Percentiles rank a stretch among this genome's conserved stretches.
These are phyloP conservation scores for Plebejus melissa DNA, from an alignment of 2,888 invertebrate species.

Conservation along the genomic window DNA sequence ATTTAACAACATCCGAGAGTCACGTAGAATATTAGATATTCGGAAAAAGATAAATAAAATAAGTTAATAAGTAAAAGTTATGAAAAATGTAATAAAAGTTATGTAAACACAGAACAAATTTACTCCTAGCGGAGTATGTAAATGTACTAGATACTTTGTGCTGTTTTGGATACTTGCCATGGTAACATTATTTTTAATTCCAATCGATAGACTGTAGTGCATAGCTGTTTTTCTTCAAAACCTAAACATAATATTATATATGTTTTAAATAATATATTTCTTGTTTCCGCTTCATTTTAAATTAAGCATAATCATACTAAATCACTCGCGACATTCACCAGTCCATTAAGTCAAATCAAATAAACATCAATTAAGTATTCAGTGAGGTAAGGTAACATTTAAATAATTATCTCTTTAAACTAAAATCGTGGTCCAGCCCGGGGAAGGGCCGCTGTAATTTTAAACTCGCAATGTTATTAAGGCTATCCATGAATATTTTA, in stretches of 20 bases:
- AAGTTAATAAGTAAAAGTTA: conserved; percentile 14
- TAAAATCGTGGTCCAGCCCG: conserved; percentile 33
- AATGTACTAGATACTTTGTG: background rate
- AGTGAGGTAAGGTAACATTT: conserved; percentile 5
- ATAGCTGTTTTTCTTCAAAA: background rate
- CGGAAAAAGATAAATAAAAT: conserved; percentile 36
- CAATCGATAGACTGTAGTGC: background rate
- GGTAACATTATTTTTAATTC: background rate
- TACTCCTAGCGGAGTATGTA: too few relatives aligned
- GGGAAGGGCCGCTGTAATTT: conserved; percentile 47
- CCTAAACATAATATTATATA: background rate
- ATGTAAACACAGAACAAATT: background rate
- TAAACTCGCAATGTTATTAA: conserved; percentile 50
- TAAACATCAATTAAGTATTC: conserved; percentile 2
- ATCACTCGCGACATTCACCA: background rate
- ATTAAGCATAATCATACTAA: background rate
- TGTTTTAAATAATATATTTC: background rate
- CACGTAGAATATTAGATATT: conserved; percentile 71
- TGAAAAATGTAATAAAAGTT: conserved; percentile 2
- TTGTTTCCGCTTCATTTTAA: background rate
- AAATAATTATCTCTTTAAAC: conserved; percentile 17
- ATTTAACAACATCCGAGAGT: conserved; percentile 51
- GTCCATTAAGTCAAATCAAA: conserved; percentile 15
- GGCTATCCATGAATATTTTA: conserved; percentile 25
- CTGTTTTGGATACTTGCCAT: background rate